Evolutionary conservation across 2,888 invertebrate genomes (phyloP), one percentile per base, ranked within the genome.

Genomic region (Idaea biselata): DNA sequence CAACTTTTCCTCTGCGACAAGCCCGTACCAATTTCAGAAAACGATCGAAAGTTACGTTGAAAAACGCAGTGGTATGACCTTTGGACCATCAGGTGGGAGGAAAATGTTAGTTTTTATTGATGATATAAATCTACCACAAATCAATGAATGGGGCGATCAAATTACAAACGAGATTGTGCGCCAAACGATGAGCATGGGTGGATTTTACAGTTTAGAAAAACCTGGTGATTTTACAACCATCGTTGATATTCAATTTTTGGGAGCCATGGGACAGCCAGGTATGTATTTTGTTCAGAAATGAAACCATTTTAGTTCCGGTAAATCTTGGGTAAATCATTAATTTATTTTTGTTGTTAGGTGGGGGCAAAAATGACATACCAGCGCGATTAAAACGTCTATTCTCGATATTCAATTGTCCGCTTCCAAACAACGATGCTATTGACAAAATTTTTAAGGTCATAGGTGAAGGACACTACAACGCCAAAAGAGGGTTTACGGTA

Each of bases 141-240:
- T 98, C 64, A 99, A 98, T 85, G 97, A 97, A 82, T 99, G 99
- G 99, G 98, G 98, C 53, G 99, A 99, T 93, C 98, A 98, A 88
- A 94, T 97, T 31, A 97, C 97, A 14, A 97, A 97, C 83, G 99
- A 99, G 93, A 98, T 99, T 71, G 97, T 99, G 0, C 94, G 99
- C 2, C 99, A 99, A 87, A 96, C 97, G 8, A 98, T 99, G 96
- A 98, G 98, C 79, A 98, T 97, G 97, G 96, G 96, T 70, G 99
- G 99, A 5, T 99, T 99, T 86, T 99, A 99, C 82, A 98, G 97
- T 79, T 93, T 99, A 67, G 99, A 99, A 85, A 99, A 99, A 86
- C 99, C 99, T 0, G 99, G 99, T 16, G 99, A 99, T 80, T 99
- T 99, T 81, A 97, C 96, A 7, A 96, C 96, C 16, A 95, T 99